These are phyloP conservation scores for Eristalis intricaria DNA, from an alignment of 2,888 invertebrate species.

Conservation along the genomic window DNA sequence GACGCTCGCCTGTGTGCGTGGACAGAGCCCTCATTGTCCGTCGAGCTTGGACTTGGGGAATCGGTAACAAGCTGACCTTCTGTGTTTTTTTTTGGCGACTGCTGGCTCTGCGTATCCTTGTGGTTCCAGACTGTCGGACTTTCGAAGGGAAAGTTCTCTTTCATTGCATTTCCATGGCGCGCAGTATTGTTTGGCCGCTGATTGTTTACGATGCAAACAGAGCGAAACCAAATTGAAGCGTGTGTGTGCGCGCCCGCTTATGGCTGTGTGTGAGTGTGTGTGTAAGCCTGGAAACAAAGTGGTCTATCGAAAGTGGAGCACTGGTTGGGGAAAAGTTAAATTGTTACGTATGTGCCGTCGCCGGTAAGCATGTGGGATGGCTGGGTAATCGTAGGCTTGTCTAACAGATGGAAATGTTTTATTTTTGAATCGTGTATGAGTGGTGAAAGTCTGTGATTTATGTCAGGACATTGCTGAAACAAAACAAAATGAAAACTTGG, in stretches of 20 bases:
- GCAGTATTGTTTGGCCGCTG: conserved; percentile 15
- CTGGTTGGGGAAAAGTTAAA: background rate
- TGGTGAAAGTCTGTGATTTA: background rate
- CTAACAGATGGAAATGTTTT: conserved; percentile 2
- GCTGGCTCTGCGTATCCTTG: conserved; percentile 56
- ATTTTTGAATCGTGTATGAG: background rate
- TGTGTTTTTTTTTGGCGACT: conserved; percentile 21
- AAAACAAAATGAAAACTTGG: background rate
- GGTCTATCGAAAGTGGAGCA: conserved; percentile 1
- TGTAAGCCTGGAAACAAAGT: background rate
- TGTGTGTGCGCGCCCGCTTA: background rate
- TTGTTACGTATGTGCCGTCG: background rate
- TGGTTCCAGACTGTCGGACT: conserved; percentile 38
- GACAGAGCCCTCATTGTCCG: background rate
- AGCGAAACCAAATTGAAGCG: conserved; percentile 58
- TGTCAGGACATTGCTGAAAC: background rate
- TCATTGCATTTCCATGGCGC: conserved; percentile 50
- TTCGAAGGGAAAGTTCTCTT: conserved; percentile 71
- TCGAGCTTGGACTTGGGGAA: background rate
- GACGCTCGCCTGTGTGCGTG: background rate
- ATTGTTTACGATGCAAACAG: conserved; percentile 66
- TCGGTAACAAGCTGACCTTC: conserved; percentile 45
- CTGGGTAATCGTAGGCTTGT: background rate
- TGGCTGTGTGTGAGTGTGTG: background rate
- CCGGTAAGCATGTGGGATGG: background rate